These are phyloP conservation scores for Hyposoter didymator DNA, from an alignment of 2,888 invertebrate species.

Conservation along the genomic window DNA sequence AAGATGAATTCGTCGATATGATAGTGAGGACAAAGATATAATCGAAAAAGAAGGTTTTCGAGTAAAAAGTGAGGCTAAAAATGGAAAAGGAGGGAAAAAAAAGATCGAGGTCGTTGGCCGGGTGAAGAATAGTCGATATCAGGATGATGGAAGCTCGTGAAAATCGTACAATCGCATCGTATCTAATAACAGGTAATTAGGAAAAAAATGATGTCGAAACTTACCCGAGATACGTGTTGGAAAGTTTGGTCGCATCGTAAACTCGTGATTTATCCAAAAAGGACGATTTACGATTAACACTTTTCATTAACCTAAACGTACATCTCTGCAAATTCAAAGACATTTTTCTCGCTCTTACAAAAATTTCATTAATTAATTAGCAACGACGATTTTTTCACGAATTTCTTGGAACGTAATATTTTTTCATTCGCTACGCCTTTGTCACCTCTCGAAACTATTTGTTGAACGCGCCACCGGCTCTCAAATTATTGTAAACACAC, in stretches of 20 bases:
- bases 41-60: background rate
- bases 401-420: background rate
- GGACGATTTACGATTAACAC: slow-evolving; percentile 25
- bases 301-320: slow-evolving; percentile 53
- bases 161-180: background rate
- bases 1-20: slow-evolving; percentile 72
- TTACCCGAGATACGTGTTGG: slow-evolving; percentile 44
- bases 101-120: background rate
- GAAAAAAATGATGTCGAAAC: slow-evolving; percentile 16
- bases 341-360: slow-evolving; percentile 36
- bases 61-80: slow-evolving; percentile 14
- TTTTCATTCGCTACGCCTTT: background rate
- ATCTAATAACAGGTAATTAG: background rate
- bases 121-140: background rate
- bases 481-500: background rate
- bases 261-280: slow-evolving; percentile 16
- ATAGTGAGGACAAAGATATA: slow-evolving; percentile 68
- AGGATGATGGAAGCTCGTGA: slow-evolving; percentile 17
- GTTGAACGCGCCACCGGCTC: background rate
- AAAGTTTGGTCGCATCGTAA: slow-evolving; percentile 13
- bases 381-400: slow-evolving; percentile 9
- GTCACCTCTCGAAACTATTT: background rate
- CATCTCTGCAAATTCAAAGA: slow-evolving; percentile 56
- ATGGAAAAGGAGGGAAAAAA: slow-evolving; percentile 8
- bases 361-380: background rate